Conservation (phyloP, 2,113 vertebrate genomes). For the Erythrocercus mccallii region DNA sequence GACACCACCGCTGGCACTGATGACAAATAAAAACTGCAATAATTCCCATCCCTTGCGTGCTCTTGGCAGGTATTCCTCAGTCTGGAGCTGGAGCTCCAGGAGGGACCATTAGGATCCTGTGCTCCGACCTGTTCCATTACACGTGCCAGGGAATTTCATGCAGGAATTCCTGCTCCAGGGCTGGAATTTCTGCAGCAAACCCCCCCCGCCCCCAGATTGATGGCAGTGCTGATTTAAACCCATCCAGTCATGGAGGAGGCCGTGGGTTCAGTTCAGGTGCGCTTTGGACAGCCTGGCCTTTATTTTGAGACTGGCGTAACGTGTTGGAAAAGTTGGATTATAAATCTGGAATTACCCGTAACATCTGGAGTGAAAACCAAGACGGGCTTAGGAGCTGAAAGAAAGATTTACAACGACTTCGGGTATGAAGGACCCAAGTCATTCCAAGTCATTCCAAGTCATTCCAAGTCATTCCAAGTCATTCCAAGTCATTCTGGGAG, state of each 20-base stretch:
- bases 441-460: neutral
- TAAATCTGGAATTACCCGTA: neutral
- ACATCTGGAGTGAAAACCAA: neutral
- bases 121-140: neutral
- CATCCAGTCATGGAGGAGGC: neutral
- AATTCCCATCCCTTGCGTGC: neutral
- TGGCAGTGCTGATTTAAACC: neutral
- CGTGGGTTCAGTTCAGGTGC: neutral
- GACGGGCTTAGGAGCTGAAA: neutral
- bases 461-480: too few relatives aligned
- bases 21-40: neutral
- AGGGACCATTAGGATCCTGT: neutral
- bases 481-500: neutral
- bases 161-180: conserved; percentile 14
- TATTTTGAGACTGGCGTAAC: neutral
- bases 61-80: neutral
- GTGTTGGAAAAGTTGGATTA: neutral
- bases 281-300: neutral
- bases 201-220: neutral
- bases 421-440: neutral
- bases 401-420: neutral
- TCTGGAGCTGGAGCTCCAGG: neutral
- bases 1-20: neutral
- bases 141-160: conserved; percentile 49
- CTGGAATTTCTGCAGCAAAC: neutral